Evolutionary conservation across 2,888 invertebrate genomes (phyloP), one percentile per base, ranked within the genome.

Genomic region (Julus scandinavius): DNA sequence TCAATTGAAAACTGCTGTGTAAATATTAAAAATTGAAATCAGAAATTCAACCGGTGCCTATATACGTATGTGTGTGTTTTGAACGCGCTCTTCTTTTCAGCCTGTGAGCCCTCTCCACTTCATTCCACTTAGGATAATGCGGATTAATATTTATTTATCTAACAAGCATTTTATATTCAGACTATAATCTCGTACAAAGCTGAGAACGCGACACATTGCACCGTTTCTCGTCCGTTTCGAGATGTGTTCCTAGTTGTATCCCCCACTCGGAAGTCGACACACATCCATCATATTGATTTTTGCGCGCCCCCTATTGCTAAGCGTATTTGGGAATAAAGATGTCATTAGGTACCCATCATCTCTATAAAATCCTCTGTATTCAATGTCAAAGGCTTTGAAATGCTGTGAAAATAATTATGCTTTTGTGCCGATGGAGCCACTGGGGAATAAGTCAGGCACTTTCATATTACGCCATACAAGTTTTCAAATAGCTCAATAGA

Each of bases 301-400:
- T 85, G n/a, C 20, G 50, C 85, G 45, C 45, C 50, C 85, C 85
- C 85, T 49, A 85, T 85, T 85, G 85, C 85, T 85, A 85, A 85
- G 85, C 85, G 85, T 85, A 85, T 85, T 85, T 85, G 85, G 85
- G 85, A 85, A 85, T 85, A 85, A 85, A 85, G 85, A 85, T 85
- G 85, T 85, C 85, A 85, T 85, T 85, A 85, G 85, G 85, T 85
- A 85, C 85, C 85, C 85, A 85, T 85, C 85, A 85, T 85, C 85
- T 85, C 85, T 85, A 85, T 85, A 85, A 85, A 85, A 85, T 85
- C 85, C 85, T 85, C 85, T 85, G 85, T 85, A 85, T 85, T 85
- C 85, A 85, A 85, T 85, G 85, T 85, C 85, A 85, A 85, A 85
- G 85, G 85, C 85, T 85, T 85, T 85, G 85, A 85, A 85, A 85